Percentiles rank a stretch among this genome's conserved stretches.
These are phyloP conservation scores for Scomber japonicus DNA, from an alignment of 2,113 vertebrate genomes.

Conservation along the genomic window DNA sequence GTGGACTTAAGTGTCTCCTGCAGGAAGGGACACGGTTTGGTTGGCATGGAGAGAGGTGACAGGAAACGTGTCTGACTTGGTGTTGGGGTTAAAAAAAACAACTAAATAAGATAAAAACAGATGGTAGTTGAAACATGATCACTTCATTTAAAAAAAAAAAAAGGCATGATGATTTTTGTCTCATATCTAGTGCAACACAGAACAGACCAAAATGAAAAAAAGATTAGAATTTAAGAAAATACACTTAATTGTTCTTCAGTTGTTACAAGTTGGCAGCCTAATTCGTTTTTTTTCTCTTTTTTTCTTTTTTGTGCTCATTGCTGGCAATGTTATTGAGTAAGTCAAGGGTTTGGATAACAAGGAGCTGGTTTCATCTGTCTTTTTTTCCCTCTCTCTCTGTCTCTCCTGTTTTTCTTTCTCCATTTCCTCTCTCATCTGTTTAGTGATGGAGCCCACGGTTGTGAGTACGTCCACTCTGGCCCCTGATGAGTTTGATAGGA, in stretches of 20 bases:
- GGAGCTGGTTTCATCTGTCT: conserved; percentile 23
- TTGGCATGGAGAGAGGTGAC: conserved; percentile 1
- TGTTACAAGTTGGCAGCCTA: conserved; percentile 1
- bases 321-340: conserved; percentile 18
- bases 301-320: not conserved
- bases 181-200: not conserved
- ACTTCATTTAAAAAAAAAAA: not conserved
- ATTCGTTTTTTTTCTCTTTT: not conserved
- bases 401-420: conserved; percentile 14
- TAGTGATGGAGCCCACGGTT: conserved; percentile 88
- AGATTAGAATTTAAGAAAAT: not conserved
- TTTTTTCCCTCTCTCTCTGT: not conserved
- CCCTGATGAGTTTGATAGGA: conserved; percentile 88
- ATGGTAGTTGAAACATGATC: not conserved
- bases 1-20: conserved; percentile 1
- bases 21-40: conserved; percentile 18
- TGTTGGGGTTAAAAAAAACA: not conserved
- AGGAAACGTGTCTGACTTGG: not conserved
- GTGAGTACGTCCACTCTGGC: conserved; percentile 88
- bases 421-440: conserved; percentile 6
- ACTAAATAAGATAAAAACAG: not conserved
- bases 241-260: conserved; percentile 17
- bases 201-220: not conserved
- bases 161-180: not conserved
- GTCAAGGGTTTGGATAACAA: conserved; percentile 23